phyloP scores from a whole-genome alignment of 2,113 vertebrate genomes.

The Haemorhous mexicanus region DNA sequence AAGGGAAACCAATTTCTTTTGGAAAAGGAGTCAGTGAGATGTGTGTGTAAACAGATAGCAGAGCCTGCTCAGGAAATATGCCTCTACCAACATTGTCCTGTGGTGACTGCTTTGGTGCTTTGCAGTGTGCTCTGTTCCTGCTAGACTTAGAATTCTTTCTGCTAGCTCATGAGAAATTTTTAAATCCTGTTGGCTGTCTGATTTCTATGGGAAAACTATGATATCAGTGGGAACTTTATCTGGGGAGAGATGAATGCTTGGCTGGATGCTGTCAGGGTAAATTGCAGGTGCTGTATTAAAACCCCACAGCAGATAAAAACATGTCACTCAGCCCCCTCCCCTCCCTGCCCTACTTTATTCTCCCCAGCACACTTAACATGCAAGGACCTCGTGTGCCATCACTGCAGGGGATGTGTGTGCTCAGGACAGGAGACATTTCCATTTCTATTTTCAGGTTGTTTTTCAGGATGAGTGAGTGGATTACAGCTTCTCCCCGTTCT shows the following conservation, averaged over 20 bases:
- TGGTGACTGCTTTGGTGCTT: fast-evolving
- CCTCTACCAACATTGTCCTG: not conserved
- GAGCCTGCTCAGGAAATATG: not conserved
- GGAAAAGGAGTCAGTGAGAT: not conserved
- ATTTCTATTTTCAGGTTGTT: constrained; percentile 9
- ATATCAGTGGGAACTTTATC: not conserved
- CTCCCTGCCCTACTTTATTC: not conserved
- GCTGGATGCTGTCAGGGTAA: not conserved
- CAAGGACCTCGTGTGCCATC: not conserved
- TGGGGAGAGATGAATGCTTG: not conserved
- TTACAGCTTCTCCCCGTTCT: not conserved
- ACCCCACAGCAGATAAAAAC: not conserved
- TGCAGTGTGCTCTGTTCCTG: not conserved
- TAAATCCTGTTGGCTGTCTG: not conserved
- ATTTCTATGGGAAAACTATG: not conserved
- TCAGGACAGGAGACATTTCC: not conserved
- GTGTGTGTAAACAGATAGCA: not conserved
- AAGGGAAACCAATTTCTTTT: not conserved
- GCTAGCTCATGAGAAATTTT: not conserved
- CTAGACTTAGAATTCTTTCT: not conserved
- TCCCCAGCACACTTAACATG: not conserved
- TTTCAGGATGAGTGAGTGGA: not conserved
- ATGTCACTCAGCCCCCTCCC: not conserved
- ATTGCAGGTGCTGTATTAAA: not conserved
- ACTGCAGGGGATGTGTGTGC: not conserved